Base-by-base conservation (phyloP, 1,140 invertebrate genomes). In the Hypsibius dujardini region DNA sequence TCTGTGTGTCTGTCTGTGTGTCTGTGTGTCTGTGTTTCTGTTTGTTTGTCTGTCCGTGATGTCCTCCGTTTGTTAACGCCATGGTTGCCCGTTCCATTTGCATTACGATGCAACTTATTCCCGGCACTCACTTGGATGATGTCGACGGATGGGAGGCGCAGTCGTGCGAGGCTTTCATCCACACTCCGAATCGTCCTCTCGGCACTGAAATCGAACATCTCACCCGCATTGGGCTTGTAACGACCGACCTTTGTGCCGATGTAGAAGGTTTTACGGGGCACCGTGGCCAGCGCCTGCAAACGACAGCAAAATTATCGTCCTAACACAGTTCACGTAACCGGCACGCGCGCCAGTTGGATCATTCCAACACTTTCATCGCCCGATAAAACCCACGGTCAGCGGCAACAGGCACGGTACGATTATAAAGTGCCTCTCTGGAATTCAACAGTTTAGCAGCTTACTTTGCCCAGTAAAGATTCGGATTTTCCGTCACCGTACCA, bases 231-330 rank as follows among this genome's bases (percentile, higher is more conserved):
- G 12, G 83, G 79, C 73, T 87, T 86, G 77, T 92, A 95, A 71
- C 92, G 83, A 1, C 89, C 90, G 50, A 91, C 85, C 83, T 95
- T 96, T 28, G 90, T 94, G 12, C 86, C 88, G n/a, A 97, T 84
- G 76, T 92, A 93, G 79, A 88, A 95, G 1, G 88, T 83, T 73
- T 87, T 75, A 46, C 93, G 81, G 0, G 92, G 91, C 72, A 94
- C 82, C 59, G 81, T 84, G 78, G 85, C 82, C 0, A 95, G 80
- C 1, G 88, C 90, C 87, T 79, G 72, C 69, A 76, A 74, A 15
- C 12, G 12, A 15, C 3, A 42, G 45, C 12, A 67, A 15, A 42
- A 28, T 28, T 28, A 28, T 28, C 28, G 28, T 28, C 28, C 28
- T 28, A 28, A 28, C 28, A 28, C 28, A 28, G 28, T 28, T 28